These are phyloP conservation scores for Percina caprodes DNA, from an alignment of 2,113 vertebrate species.

Conservation along the genomic window DNA sequence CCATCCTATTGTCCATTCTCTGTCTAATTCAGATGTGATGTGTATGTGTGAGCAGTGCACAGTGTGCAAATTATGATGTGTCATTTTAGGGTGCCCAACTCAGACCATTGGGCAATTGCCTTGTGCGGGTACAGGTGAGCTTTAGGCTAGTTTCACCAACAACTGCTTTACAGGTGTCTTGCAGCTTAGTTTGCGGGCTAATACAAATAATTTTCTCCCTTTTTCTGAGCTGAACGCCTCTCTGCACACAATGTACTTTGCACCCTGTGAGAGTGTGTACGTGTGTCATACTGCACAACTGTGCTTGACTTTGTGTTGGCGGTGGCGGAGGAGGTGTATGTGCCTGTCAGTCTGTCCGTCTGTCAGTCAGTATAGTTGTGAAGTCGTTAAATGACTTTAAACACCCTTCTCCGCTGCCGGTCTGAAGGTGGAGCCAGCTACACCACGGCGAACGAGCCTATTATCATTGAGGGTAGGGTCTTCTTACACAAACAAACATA, in stretches of 20 bases:
- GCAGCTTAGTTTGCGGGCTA: conserved; percentile 14
- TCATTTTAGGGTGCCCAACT: not conserved
- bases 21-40: conserved; percentile 4
- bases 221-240: not conserved
- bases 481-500: conserved; percentile 24
- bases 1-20: not conserved
- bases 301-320: conserved; percentile 51
- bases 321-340: conserved; percentile 65
- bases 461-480: conserved; percentile 80
- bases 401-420: conserved; percentile 70
- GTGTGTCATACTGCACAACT: conserved; percentile 29
- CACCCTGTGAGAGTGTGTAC: conserved; percentile 24
- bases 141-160: conserved; percentile 3
- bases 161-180: conserved; percentile 34
- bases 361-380: conserved; percentile 68
- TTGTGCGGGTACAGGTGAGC: conserved; percentile 19
- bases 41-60: conserved; percentile 5
- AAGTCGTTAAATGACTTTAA: conserved; percentile 70
- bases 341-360: conserved; percentile 65
- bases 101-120: not conserved
- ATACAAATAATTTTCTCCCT: not conserved
- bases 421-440: conserved; percentile 73
- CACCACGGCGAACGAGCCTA: conserved; percentile 75
- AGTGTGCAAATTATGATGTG: conserved; percentile 24
- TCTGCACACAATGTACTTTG: conserved; percentile 6